These are phyloP conservation scores for Artibeus lituratus DNA, from an alignment of 2,797 vertebrate species.

Conservation along the genomic window DNA sequence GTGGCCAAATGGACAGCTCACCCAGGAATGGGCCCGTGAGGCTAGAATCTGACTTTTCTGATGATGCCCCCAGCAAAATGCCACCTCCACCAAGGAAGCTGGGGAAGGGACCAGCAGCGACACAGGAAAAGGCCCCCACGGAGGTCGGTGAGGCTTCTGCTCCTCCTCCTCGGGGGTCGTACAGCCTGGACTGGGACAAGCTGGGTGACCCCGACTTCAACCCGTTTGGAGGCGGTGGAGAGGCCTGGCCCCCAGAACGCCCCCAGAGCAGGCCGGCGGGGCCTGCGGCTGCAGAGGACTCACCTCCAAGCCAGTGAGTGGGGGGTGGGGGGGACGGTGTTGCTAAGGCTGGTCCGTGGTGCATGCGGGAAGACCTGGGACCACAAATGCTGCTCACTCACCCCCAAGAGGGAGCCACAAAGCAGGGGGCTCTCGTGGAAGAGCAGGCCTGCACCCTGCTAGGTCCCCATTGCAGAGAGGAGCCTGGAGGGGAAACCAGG, in stretches of 20 bases:
- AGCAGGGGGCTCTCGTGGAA: background rate
- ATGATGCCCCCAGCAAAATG: conserved; percentile 78
- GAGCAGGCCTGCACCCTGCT: fast-evolving
- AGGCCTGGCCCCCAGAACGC: background rate
- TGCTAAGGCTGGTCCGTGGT: fast-evolving
- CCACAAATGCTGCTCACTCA: background rate
- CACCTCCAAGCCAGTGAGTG: conserved; percentile 70
- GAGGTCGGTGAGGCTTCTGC: conserved; percentile 36
- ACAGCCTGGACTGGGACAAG: conserved; percentile 84
- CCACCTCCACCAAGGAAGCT: conserved; percentile 83
- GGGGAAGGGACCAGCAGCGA: conserved; percentile 76
- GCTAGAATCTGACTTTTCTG: conserved; percentile 89
- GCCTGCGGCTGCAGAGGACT: background rate
- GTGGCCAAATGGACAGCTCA: background rate
- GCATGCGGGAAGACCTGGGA: background rate
- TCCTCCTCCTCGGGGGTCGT: conserved; percentile 77
- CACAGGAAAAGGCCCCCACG: conserved; percentile 14
- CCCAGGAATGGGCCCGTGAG: conserved; percentile 77
- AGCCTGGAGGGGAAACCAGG: too few relatives aligned
- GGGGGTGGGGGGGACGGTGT: too few relatives aligned
- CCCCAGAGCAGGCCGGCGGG: background rate
- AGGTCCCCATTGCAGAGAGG: fast-evolving
- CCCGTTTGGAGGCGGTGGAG: conserved; percentile 80
- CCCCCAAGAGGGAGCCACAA: background rate
- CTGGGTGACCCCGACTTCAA: conserved; percentile 87